Evolutionary conservation across 2,797 vertebrate species (phyloP).

Genomic region (Sebastes trivittatus): DNA sequence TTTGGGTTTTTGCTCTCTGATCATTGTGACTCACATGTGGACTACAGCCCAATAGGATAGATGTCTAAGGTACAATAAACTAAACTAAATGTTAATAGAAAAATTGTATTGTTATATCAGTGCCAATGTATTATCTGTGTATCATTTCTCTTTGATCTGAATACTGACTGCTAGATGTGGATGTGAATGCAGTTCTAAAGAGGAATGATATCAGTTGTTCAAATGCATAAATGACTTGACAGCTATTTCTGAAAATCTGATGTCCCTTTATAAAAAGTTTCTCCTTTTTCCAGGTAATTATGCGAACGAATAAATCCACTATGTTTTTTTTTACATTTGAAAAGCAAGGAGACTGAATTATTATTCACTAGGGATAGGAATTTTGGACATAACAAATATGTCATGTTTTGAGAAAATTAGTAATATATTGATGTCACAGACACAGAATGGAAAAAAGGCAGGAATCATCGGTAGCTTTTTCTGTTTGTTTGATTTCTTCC

Average conservation of each 20-base stretch:
- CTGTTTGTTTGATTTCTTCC: not conserved
- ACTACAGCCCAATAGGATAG: not conserved
- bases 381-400: conserved; percentile 51
- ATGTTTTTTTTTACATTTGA: conserved; percentile 48
- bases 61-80: not conserved
- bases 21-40: not conserved
- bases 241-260: conserved; percentile 36
- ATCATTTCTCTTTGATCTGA: conserved; percentile 20
- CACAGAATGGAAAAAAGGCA: conserved; percentile 13
- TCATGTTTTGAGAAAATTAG: conserved; percentile 45
- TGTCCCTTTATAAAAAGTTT: conserved; percentile 9
- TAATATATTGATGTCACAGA: conserved; percentile 48
- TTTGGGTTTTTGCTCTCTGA: not conserved
- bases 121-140: not conserved
- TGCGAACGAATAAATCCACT: conserved; percentile 42
- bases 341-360: conserved; percentile 44
- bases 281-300: conserved; percentile 29
- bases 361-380: conserved; percentile 41
- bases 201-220: conserved; percentile 6
- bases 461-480: conserved; percentile 26
- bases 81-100: not conserved
- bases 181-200: conserved; percentile 3
- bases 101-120: not conserved
- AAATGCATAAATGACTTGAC: conserved; percentile 19
- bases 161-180: not conserved